phyloP scores from a whole-genome alignment of 2,888 invertebrate genomes.

The Mycalesis mineus region DNA sequence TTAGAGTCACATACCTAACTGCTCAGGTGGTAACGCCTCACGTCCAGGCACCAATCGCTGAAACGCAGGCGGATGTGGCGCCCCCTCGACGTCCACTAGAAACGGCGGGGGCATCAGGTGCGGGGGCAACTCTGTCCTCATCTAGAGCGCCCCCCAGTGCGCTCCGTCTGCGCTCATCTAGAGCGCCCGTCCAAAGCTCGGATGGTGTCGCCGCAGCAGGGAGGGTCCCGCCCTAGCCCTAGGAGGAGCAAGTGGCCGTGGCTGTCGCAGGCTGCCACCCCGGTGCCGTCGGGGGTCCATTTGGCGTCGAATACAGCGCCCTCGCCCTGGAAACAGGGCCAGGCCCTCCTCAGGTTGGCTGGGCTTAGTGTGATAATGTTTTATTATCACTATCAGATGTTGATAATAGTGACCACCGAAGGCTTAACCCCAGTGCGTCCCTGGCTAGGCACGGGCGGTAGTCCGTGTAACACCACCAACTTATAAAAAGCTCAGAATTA shows the following conservation, averaged over 20 bases:
- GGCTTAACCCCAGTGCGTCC: too few relatives aligned
- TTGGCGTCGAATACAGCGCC: conserved; percentile 98
- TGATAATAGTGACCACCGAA: too few relatives aligned
- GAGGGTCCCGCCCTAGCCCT: conserved; percentile 87
- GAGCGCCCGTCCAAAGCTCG: conserved; percentile 92
- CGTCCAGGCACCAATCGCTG: conserved; percentile 96
- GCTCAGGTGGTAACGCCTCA: conserved; percentile 80
- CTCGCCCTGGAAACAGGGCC: conserved; percentile 88
- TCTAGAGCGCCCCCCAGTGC: conserved; percentile 92
- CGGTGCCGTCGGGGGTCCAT: conserved; percentile 91
- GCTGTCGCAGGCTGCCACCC: conserved; percentile 95
- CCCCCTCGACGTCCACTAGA: conserved; percentile 95
- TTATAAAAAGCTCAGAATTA: too few relatives aligned
- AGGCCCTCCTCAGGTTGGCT: too few relatives aligned
- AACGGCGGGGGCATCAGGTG: conserved; percentile 98
- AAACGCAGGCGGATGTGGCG: conserved; percentile 90
- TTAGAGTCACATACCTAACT: too few relatives aligned
- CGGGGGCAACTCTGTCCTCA: conserved; percentile 95
- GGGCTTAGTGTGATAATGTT: too few relatives aligned
- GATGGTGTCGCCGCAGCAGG: conserved; percentile 81
- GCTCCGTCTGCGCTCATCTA: conserved; percentile 80
- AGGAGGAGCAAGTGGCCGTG: conserved; percentile 95
- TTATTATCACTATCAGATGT: too few relatives aligned
- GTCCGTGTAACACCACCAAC: too few relatives aligned
- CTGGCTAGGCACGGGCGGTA: too few relatives aligned